A percentile compares a stretch with the other conserved stretches of the same genome.
These are phyloP conservation scores for Ceyx cyanopectus DNA, from an alignment of 2,113 vertebrate genomes.

Conservation along the genomic window DNA sequence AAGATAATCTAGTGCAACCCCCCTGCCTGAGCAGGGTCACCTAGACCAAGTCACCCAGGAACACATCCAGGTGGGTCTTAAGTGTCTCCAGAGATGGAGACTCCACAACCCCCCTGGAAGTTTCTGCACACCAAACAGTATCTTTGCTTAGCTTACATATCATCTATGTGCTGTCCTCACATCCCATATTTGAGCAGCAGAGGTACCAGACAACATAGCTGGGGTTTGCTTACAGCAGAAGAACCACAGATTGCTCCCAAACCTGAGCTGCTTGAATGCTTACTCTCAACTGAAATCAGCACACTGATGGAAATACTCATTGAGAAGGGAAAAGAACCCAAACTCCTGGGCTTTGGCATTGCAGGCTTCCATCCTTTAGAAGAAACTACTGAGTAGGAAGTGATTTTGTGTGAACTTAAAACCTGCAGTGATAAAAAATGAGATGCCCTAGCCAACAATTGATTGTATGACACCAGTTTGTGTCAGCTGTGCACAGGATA, in stretches of 20 bases:
- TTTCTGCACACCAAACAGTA: not conserved
- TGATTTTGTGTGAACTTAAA: not conserved
- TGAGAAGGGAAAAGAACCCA: not conserved
- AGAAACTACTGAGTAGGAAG: not conserved
- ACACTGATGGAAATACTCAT: not conserved
- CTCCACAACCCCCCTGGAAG: too few species aligned
- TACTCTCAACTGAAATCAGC: not conserved
- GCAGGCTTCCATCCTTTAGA: not conserved
- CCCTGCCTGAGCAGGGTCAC: too few species aligned
- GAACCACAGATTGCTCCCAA: not conserved
- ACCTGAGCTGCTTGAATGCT: not conserved
- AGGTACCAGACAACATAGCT: not conserved
- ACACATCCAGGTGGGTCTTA: too few species aligned
- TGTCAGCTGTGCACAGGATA: not conserved
- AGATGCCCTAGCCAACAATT: not conserved
- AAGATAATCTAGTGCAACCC: too few species aligned
- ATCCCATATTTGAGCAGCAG: not conserved
- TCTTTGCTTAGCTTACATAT: not conserved
- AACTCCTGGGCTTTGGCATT: not conserved
- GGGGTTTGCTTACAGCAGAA: not conserved
- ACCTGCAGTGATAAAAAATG: not conserved
- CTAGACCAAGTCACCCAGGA: too few species aligned
- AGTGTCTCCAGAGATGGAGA: too few species aligned
- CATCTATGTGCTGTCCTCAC: rapidly evolving
- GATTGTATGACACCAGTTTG: not conserved